Conservation (phyloP, 1,140 invertebrate genomes). For the Lordiphosa stackelbergi region DNA sequence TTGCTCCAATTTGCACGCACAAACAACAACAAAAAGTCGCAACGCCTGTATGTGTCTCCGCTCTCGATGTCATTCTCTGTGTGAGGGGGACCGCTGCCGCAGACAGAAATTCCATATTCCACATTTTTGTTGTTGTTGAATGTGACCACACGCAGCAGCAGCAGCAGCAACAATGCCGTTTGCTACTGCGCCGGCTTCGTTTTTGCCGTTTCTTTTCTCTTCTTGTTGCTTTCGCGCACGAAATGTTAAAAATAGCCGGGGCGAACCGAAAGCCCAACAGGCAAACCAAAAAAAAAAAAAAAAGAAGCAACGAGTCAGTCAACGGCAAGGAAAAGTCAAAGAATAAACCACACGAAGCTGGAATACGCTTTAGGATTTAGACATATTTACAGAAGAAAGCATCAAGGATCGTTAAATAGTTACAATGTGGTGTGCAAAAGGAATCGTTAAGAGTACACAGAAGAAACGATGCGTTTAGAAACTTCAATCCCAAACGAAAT, state of each 20-base stretch:
- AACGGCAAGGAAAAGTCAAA: slow-evolving; percentile 19
- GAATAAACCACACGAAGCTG: slow-evolving; percentile 10
- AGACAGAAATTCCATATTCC: slow-evolving; percentile 65
- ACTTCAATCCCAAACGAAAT: too few species aligned
- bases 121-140: slow-evolving; percentile 49
- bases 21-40: slow-evolving; percentile 32
- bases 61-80: slow-evolving; percentile 21
- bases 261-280: slow-evolving; percentile 31
- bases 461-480: too few species aligned
- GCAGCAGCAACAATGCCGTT: slow-evolving; percentile 34
- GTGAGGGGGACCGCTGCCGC: slow-evolving; percentile 28
- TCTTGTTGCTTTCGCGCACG: slow-evolving; percentile 57
- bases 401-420: neutral
- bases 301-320: slow-evolving; percentile 16
- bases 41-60: slow-evolving; percentile 16
- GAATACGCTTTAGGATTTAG: too few species aligned
- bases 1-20: slow-evolving; percentile 60
- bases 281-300: slow-evolving; percentile 15
- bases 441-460: too few species aligned
- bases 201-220: slow-evolving; percentile 45
- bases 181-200: slow-evolving; percentile 48
- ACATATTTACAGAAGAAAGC: slow-evolving; percentile 4
- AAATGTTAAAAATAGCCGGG: slow-evolving; percentile 66
- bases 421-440: too few species aligned
- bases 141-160: slow-evolving; percentile 13